Conservation (phyloP, 2,888 invertebrate genomes). For the Arctia plantaginis region DNA sequence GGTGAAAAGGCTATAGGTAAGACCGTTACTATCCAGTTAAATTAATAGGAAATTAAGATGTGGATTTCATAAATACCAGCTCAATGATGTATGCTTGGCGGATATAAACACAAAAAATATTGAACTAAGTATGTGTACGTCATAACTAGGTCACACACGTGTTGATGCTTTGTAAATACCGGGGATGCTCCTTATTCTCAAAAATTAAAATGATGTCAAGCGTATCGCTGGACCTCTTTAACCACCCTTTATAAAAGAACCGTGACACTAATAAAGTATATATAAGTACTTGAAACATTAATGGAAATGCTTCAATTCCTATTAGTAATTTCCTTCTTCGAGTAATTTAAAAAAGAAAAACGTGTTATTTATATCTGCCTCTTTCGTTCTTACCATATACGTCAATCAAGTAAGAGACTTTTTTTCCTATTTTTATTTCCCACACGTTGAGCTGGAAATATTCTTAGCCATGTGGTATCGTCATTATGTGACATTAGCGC, state of each 20-base stretch:
- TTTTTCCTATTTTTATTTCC: slow-evolving; percentile 55
- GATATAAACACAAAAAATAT: not conserved
- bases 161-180: slow-evolving; percentile 25
- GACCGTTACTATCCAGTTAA: too few species aligned
- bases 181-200: slow-evolving; percentile 22
- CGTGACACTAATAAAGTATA: slow-evolving; percentile 1
- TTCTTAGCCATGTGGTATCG: slow-evolving; percentile 44
- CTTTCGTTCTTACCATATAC: not conserved
- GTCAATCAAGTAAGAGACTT: slow-evolving; percentile 27
- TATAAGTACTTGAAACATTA: not conserved
- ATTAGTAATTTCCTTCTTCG: not conserved
- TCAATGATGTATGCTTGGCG: not conserved
- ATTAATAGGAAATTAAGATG: not conserved
- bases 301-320: not conserved
- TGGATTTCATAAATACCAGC: not conserved
- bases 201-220: slow-evolving; percentile 25
- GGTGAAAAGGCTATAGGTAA: too few species aligned
- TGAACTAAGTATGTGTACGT: not conserved
- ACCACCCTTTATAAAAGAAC: slow-evolving; percentile 13
- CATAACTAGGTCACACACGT: slow-evolving; percentile 45
- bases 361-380: not conserved
- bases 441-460: slow-evolving; percentile 51
- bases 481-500: slow-evolving; percentile 51
- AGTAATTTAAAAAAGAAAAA: not conserved
- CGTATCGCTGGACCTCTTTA: slow-evolving; percentile 9